A percentile compares a stretch with the other conserved stretches of the same genome.
Evolutionary conservation across 2,888 invertebrate species (phyloP).

Genomic region (Trilocha varians): DNA sequence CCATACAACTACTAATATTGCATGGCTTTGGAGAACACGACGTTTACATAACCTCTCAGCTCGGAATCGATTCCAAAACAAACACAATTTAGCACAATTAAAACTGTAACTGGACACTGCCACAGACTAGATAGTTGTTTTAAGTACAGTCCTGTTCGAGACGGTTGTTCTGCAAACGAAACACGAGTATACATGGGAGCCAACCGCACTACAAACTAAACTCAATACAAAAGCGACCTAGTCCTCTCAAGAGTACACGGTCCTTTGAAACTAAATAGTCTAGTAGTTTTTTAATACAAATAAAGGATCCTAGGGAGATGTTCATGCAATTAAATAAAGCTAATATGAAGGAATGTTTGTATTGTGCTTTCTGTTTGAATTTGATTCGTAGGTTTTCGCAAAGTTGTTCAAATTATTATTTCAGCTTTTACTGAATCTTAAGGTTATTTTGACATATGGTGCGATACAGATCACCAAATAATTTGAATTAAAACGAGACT

Average conservation of each 20-base stretch:
- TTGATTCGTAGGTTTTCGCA: constrained; percentile 45
- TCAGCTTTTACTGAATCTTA: too few species aligned
- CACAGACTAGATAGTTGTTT: background rate
- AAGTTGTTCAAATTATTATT: too few species aligned
- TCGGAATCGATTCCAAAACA: background rate
- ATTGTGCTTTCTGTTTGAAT: too few species aligned
- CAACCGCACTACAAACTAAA: constrained; percentile 23
- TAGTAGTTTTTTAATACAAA: background rate
- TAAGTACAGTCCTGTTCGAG: constrained; percentile 14
- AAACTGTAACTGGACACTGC: background rate
- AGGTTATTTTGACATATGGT: too few species aligned
- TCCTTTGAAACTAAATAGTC: constrained; percentile 36
- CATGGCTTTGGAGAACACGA: too few species aligned
- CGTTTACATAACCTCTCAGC: too few species aligned
- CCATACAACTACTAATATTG: too few species aligned
- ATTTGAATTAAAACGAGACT: background rate
- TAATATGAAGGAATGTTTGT: too few species aligned
- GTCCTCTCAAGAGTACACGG: constrained; percentile 33
- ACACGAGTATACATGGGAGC: constrained; percentile 36
- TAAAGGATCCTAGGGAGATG: too few species aligned
- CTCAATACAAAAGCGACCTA: constrained; percentile 31
- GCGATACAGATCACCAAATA: too few species aligned
- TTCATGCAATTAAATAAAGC: background rate
- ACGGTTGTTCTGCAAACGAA: constrained; percentile 28
- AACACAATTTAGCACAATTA: background rate